phyloP scores from a whole-genome alignment of 2,113 vertebrate genomes.

The Balaenoptera acutorostrata region DNA sequence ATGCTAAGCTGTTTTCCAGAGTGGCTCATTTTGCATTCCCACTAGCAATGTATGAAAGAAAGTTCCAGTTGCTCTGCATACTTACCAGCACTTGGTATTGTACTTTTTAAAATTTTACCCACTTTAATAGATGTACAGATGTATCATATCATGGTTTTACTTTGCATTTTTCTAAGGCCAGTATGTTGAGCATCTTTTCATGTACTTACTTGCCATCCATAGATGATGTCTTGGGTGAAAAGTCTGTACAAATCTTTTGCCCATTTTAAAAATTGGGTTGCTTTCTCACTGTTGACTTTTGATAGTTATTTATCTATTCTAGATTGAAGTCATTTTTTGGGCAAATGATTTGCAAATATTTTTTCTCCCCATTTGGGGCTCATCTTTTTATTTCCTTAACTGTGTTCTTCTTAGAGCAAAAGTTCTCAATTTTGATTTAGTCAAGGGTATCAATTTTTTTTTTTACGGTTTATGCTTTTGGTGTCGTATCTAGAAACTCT shows the following conservation, averaged over 20 bases:
- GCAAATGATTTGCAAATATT: background rate
- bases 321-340: background rate
- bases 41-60: background rate
- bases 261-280: background rate
- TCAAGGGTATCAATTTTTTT: background rate
- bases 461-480: background rate
- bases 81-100: background rate
- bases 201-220: background rate
- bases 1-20: background rate
- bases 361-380: background rate
- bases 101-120: background rate
- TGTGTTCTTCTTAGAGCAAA: background rate
- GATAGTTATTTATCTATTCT: background rate
- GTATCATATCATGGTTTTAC: background rate
- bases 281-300: background rate
- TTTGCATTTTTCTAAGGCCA: background rate
- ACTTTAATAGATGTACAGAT: background rate
- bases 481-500: background rate
- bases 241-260: background rate
- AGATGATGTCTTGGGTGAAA: background rate
- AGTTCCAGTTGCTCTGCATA: background rate
- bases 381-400: background rate
- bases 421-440: background rate
- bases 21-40: background rate
- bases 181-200: background rate